phyloP scores from a whole-genome alignment of 2,888 invertebrate species.

The Agrotis clavis region DNA sequence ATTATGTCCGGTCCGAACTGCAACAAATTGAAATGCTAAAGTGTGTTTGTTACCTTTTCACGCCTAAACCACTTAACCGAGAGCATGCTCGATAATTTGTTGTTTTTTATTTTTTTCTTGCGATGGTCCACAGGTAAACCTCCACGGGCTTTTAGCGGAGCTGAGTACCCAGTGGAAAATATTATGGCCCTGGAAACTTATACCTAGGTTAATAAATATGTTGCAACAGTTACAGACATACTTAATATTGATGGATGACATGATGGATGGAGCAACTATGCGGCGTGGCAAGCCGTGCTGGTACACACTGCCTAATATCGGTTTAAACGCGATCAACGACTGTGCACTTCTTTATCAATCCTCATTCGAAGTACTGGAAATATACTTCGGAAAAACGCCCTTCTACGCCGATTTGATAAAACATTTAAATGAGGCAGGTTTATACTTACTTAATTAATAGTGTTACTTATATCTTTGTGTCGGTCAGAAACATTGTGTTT shows the following conservation, averaged over 20 bases:
- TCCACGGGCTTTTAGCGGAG: too few relatives aligned
- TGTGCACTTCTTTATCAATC: conserved; percentile 18
- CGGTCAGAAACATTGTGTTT: background rate
- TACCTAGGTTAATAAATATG: background rate
- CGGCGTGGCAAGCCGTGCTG: conserved; percentile 38
- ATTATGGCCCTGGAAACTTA: background rate
- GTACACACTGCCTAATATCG: conserved; percentile 18
- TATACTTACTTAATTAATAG: too few relatives aligned
- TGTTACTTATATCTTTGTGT: too few relatives aligned
- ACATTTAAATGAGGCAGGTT: conserved; percentile 23
- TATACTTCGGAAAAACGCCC: conserved; percentile 15
- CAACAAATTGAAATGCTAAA: too few relatives aligned
- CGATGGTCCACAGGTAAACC: too few relatives aligned
- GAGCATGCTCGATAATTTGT: too few relatives aligned
- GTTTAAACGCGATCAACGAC: conserved; percentile 42
- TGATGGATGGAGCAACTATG: conserved; percentile 26
- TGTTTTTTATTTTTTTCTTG: too few relatives aligned
- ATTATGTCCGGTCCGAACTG: too few relatives aligned
- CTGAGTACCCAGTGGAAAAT: too few relatives aligned
- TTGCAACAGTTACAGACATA: conserved; percentile 26
- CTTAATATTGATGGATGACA: conserved; percentile 19
- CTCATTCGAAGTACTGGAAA: conserved; percentile 15
- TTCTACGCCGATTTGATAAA: conserved; percentile 20
- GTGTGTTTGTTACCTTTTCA: too few relatives aligned
- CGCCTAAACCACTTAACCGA: too few relatives aligned